These are phyloP conservation scores for Bryconaethiops microstoma DNA, from an alignment of 2,797 vertebrate genomes.

Conservation along the genomic window DNA sequence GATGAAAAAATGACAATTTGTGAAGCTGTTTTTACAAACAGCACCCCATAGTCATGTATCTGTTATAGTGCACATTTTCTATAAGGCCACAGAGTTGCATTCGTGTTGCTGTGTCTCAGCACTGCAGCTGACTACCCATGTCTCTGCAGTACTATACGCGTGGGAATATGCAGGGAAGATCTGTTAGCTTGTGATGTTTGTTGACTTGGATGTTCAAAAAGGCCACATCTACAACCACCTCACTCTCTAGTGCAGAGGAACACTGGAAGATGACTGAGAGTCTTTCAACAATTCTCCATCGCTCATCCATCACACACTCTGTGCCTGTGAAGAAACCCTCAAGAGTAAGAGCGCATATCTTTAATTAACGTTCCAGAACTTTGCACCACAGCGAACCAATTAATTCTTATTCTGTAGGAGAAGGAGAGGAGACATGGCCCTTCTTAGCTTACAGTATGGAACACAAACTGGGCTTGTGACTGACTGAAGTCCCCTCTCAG, in stretches of 20 bases:
- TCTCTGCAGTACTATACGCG: background rate
- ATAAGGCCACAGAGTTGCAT: background rate
- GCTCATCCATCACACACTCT: slow-evolving; percentile 48
- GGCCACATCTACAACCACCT: slow-evolving; percentile 9
- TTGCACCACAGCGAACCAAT: slow-evolving; percentile 33
- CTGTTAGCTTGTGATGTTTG: slow-evolving; percentile 13
- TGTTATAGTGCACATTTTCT: background rate
- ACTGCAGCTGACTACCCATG: background rate
- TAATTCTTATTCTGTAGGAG: slow-evolving; percentile 14
- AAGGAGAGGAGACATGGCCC: background rate
- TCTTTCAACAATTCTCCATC: slow-evolving; percentile 39
- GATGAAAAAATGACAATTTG: too few species aligned
- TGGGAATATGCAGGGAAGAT: background rate
- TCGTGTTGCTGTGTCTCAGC: background rate
- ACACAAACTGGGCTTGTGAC: slow-evolving; percentile 10
- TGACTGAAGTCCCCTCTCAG: background rate
- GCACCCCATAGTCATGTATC: too few species aligned
- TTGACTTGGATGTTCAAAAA: slow-evolving; percentile 29
- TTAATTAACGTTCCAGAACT: slow-evolving; percentile 63
- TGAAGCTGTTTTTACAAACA: too few species aligned
- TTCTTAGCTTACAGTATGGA: slow-evolving; percentile 9
- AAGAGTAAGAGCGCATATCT: slow-evolving; percentile 53
- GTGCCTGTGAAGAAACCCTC: slow-evolving; percentile 38
- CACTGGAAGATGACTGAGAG: slow-evolving; percentile 19
- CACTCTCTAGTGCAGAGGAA: background rate